Base-by-base conservation (phyloP, 1,140 invertebrate species). In the Achroia grisella region DNA sequence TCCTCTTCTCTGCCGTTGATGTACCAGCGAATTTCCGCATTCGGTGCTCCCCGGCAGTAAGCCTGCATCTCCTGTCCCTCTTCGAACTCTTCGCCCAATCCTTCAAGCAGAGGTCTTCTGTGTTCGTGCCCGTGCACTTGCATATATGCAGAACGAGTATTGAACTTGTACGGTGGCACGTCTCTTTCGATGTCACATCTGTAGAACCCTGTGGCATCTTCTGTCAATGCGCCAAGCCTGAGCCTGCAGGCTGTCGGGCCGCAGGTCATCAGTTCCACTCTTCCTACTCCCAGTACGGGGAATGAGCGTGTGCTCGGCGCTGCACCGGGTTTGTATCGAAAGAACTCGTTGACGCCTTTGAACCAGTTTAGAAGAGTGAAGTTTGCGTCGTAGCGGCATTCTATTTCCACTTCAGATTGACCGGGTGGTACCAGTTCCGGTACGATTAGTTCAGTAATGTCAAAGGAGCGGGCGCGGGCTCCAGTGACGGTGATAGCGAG, bases 331-430 rank as follows among this genome's bases (percentile, higher is more conserved):
- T 66, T 71, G 49, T 82, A 82, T n/a, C 81, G 52, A 49, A 85
- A 82, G 53, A 85, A 82, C 40, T 85, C 81, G 32, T 64, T 68
- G 8, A 62, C 52, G 4, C 77, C 81, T 51, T 79, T 81, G 39
- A 82, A 85, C 78, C 78, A 85, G 64, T 62, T 82, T 46, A 85
- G 67, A 8, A 85, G 34, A 0, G 81, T 85, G 54, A 85, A 85
- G 52, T 85, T 81, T 5, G 70, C 81, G 42, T 82, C 77, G 56
- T 85, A 85, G 37, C 69, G 54, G 54, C 80, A 85, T 40, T 81
- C 74, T 35, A 82, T 71, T 14, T 73, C 75, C n/a, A 82, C 70
- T 5, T 72, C 64, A 11, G 60, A 48, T 44, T 70, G 60, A 0
- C 64, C 69, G 1, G 73, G 64, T 1, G 61, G 56, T 0, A 85